Conservation (phyloP, 2,888 invertebrate species). For the Cantharis nigra region DNA sequence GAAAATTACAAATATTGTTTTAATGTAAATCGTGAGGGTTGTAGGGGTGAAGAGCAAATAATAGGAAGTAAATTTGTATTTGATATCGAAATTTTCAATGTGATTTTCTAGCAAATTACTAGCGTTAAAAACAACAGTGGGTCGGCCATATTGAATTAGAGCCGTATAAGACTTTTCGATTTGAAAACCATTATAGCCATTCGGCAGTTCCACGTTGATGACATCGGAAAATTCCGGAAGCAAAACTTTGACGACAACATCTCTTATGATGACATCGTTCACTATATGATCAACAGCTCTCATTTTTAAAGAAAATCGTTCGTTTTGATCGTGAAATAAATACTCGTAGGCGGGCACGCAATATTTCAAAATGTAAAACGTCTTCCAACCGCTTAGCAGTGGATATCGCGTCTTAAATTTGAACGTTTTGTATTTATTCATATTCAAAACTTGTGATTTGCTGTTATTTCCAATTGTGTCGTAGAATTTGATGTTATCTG, state of each 20-base stretch:
- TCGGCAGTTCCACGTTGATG: conserved; percentile 17
- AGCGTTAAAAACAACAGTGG: conserved; percentile 31
- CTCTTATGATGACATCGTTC: conserved; percentile 33
- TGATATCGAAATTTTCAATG: conserved; percentile 29
- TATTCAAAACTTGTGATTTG: conserved; percentile 27
- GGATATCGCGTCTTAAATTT: conserved; percentile 38
- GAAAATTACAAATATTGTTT: not conserved
- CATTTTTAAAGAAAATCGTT: conserved; percentile 32
- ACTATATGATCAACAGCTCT: conserved; percentile 38
- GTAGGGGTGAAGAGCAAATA: not conserved
- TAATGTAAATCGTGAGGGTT: not conserved
- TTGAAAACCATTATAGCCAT: conserved; percentile 12
- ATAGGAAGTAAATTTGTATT: conserved; percentile 26
- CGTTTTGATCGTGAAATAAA: conserved; percentile 24
- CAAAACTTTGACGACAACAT: conserved; percentile 32
- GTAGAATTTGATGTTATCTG: conserved; percentile 35
- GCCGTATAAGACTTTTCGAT: conserved; percentile 14
- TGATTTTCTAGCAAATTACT: conserved; percentile 35
- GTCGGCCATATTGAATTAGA: conserved; percentile 33
- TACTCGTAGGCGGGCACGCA: conserved; percentile 37
- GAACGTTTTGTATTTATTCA: conserved; percentile 29
- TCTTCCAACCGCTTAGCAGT: conserved; percentile 39
- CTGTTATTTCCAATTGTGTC: conserved; percentile 38
- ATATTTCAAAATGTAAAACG: conserved; percentile 36
- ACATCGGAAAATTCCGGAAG: conserved; percentile 36